A percentile compares a stretch with the other conserved stretches of the same genome.
Conservation (phyloP, 2,113 vertebrate species). For the Callithrix jacchus region DNA sequence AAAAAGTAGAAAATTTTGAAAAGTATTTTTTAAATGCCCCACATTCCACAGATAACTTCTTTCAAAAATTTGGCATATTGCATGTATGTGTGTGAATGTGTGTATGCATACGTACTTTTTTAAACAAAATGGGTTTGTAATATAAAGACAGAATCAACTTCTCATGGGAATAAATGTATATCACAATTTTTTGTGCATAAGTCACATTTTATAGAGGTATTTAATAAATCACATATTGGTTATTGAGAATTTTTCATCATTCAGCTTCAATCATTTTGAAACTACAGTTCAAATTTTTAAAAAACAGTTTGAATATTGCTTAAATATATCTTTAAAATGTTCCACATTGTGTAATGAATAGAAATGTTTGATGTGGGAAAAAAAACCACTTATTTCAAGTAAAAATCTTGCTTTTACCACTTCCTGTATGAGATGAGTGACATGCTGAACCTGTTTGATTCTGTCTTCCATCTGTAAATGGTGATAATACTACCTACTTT, state of each 20-base stretch:
- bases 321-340: neutral
- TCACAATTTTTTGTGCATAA: neutral
- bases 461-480: neutral
- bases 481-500: neutral
- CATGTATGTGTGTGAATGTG: neutral
- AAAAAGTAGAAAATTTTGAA: neutral
- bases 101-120: fast-evolving
- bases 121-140: neutral
- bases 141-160: neutral
- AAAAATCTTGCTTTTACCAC: neutral
- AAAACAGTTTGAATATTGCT: neutral
- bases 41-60: neutral
- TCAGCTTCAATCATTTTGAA: neutral
- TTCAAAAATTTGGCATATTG: neutral
- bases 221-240: neutral
- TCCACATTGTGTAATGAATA: neutral
- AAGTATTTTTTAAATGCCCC: neutral
- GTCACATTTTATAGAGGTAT: neutral
- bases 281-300: neutral
- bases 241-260: neutral
- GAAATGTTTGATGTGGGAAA: neutral
- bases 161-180: neutral
- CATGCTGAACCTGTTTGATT: neutral
- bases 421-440: neutral
- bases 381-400: neutral